phyloP scores from a whole-genome alignment of 1,140 invertebrate genomes.

The Drosophila melanogaster region Release_6_plus_ISO1_MT NT_037436.4:4921501-4922000 shows the following conservation, averaged over 20 bases:
- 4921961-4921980: slow-evolving; percentile 76
- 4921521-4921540: slow-evolving; percentile 71
- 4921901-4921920: slow-evolving; percentile 50
- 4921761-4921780: slow-evolving; percentile 67
- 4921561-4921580: slow-evolving; percentile 67
- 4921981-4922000: slow-evolving; percentile 83
- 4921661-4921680: slow-evolving; percentile 53
- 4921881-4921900: slow-evolving; percentile 44
- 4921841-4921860: not conserved
- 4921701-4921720: slow-evolving; percentile 54
- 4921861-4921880: slow-evolving; percentile 39
- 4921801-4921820: slow-evolving; percentile 83
- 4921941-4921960: slow-evolving; percentile 37
- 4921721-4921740: slow-evolving; percentile 47
- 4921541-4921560: slow-evolving; percentile 81
- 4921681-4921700: slow-evolving; percentile 72
- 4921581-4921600: slow-evolving; percentile 67
- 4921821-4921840: slow-evolving; percentile 71
- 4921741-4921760: slow-evolving; percentile 57
- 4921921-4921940: slow-evolving; percentile 69
- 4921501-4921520: slow-evolving; percentile 38
- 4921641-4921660: slow-evolving; percentile 50
- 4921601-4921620: slow-evolving; percentile 54
- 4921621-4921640: slow-evolving; percentile 74
- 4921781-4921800: slow-evolving; percentile 81